Conservation (phyloP, 1,140 invertebrate species). For the Tenebrio molitor region DNA sequence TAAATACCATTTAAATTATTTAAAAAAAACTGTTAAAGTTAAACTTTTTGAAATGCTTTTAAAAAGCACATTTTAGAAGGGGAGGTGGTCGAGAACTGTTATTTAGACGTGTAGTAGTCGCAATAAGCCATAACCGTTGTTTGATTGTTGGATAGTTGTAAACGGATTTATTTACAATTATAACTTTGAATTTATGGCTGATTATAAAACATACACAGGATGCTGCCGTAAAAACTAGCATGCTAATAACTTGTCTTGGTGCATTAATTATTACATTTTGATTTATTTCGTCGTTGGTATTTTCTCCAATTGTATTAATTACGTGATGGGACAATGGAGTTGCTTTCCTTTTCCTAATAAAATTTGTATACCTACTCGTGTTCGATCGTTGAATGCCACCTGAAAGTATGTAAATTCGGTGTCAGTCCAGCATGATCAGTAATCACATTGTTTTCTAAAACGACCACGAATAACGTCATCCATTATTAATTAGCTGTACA, state of each 20-base stretch:
- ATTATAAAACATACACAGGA: conserved; percentile 20
- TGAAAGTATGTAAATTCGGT: conserved; percentile 1
- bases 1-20: too few species aligned
- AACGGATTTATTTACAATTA: conserved; percentile 11
- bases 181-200: neutral
- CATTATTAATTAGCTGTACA: neutral
- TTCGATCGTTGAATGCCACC: neutral
- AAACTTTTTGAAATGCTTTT: too few species aligned
- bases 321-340: neutral
- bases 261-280: conserved; percentile 1
- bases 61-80: too few species aligned
- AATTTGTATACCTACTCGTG: neutral
- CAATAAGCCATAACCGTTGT: neutral
- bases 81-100: too few species aligned
- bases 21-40: too few species aligned
- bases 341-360: neutral
- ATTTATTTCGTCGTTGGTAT: conserved; percentile 15
- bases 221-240: conserved; percentile 20
- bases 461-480: neutral
- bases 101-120: too few species aligned
- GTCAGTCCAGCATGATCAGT: neutral
- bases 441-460: neutral
- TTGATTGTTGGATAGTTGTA: conserved; percentile 5
- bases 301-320: neutral
- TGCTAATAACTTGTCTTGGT: conserved; percentile 12